phyloP scores from a whole-genome alignment of 1,140 invertebrate genomes.

The Physella acuta region DNA sequence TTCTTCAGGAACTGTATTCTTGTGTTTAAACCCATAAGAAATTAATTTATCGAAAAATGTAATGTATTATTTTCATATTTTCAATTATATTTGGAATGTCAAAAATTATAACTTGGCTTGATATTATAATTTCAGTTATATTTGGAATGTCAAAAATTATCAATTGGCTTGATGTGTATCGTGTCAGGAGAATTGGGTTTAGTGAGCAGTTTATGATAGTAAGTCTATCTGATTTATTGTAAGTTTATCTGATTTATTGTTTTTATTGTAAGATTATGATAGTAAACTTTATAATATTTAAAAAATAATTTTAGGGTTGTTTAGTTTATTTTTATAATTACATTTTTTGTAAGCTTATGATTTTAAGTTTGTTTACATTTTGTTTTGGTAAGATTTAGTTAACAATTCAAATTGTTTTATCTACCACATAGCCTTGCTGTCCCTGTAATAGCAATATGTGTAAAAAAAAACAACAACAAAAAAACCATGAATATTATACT shows the following conservation, averaged over 20 bases:
- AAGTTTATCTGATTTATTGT: background rate
- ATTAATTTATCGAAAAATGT: too few species aligned
- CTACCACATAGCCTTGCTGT: too few species aligned
- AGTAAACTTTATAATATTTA: background rate
- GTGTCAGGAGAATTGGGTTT: conserved; percentile 44
- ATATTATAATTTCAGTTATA: too few species aligned
- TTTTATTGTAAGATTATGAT: background rate
- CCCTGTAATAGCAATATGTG: too few species aligned
- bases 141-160: conserved; percentile 45
- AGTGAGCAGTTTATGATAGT: conserved; percentile 57
- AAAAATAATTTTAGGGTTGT: background rate
- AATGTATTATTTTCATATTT: too few species aligned
- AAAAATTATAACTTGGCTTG: too few species aligned
- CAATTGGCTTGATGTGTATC: conserved; percentile 40
- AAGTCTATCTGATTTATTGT: conserved; percentile 22
- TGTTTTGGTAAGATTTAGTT: too few species aligned
- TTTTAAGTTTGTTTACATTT: background rate
- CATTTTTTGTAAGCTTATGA: background rate
- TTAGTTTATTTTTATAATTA: background rate
- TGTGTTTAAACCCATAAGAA: too few species aligned
- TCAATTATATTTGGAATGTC: conserved; percentile 44
- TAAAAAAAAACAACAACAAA: too few species aligned
- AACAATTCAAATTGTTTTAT: too few species aligned
- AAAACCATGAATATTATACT: too few species aligned
- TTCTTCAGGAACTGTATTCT: too few species aligned